Conservation (phyloP, 2,113 vertebrate genomes). For the Chelonoidis abingdonii region DNA sequence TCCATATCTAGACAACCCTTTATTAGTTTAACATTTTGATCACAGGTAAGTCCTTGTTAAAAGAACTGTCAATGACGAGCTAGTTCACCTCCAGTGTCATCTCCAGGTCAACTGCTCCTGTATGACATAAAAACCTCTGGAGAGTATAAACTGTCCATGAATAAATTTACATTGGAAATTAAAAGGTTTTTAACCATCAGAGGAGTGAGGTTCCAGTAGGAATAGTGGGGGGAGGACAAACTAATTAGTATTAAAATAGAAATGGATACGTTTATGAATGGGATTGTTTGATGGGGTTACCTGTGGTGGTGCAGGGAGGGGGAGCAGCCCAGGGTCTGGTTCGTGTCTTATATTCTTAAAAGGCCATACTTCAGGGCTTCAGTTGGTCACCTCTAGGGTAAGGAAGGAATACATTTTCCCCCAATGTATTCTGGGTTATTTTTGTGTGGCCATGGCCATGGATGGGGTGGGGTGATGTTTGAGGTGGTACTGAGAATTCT, state of each 20-base stretch:
- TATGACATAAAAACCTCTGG: neutral
- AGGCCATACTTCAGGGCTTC: neutral
- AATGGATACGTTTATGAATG: neutral
- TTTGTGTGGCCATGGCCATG: neutral
- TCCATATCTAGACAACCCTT: rapidly evolving
- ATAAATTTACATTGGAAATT: neutral
- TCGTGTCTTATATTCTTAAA: neutral
- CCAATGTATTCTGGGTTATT: neutral
- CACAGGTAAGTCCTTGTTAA: neutral
- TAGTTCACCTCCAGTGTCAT: rapidly evolving
- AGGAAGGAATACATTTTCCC: neutral
- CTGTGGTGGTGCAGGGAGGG: too few relatives aligned
- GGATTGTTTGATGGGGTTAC: neutral
- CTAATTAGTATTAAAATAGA: neutral
- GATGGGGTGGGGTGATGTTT: neutral
- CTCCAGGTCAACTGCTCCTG: rapidly evolving
- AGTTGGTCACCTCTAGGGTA: neutral
- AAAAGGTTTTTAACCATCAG: neutral
- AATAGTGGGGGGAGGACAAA: neutral
- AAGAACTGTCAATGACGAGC: neutral
- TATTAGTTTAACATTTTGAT: neutral
- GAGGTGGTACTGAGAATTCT: neutral
- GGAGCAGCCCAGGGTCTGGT: neutral
- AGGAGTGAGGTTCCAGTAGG: neutral
- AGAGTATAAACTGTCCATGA: neutral